Conservation (phyloP, 1,140 invertebrate genomes). For the Neodiprion virginianus region DNA sequence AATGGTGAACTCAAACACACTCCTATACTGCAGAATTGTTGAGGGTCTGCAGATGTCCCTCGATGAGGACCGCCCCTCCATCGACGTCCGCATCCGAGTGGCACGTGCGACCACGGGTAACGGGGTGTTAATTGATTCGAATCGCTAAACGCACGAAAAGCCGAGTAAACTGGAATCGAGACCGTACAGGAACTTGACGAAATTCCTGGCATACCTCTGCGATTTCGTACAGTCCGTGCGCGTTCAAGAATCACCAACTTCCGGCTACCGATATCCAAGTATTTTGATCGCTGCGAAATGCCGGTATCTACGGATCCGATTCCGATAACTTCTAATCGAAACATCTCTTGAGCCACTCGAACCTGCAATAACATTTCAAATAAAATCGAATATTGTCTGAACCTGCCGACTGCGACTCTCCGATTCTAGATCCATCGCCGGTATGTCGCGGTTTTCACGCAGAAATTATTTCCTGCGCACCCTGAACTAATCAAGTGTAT, state of each 20-base stretch:
- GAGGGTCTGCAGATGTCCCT: not conserved
- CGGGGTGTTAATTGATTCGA: not conserved
- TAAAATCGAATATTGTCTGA: too few relatives aligned
- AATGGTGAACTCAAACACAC: too few relatives aligned
- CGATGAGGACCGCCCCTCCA: not conserved
- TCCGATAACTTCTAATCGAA: not conserved
- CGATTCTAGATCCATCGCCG: too few relatives aligned
- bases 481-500: too few relatives aligned
- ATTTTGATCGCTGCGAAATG: not conserved
- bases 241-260: not conserved
- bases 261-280: not conserved
- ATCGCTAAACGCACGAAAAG: not conserved
- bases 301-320: not conserved
- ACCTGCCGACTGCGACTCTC: too few relatives aligned
- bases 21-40: too few relatives aligned
- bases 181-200: not conserved
- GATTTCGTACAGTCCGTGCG: not conserved
- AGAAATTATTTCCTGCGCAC: too few relatives aligned
- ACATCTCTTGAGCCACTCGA: too few relatives aligned
- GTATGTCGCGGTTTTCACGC: too few relatives aligned
- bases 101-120: not conserved
- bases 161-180: not conserved
- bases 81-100: not conserved
- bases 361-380: too few relatives aligned
- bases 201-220: not conserved